Base-by-base conservation (phyloP, 2,113 vertebrate species). In the Leucopternis melanops region DNA sequence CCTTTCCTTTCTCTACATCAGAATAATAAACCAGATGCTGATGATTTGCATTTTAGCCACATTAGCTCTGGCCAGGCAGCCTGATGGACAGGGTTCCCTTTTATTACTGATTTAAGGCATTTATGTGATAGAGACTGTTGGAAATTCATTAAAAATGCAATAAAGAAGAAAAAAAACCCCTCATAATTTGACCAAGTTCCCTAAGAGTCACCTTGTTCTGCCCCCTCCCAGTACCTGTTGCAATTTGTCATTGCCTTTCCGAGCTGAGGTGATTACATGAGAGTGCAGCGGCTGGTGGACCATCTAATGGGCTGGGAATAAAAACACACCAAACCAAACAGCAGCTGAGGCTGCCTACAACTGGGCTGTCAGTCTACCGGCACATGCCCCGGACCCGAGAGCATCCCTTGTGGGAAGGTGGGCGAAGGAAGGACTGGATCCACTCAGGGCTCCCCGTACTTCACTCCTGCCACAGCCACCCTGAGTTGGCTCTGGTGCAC, bases 91-190 rank as follows among this genome's bases (percentile, higher is more conserved):
- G 13, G 7, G 27, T 47, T 74, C 23, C 38, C 16, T 89, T 93
- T 49, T 32, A n/a, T 57, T 92, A 85, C 29, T 81, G 55, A 91
- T 94, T 84, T 91, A 54, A 92, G 19, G 17, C 61, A 84, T 54
- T 81, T 79, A 27, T 55, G 45, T 21, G 16, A 63, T 20, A 52
- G 72, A 78, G 11, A 66, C 11, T 20, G 82, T 88, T 90, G 13
- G 36, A 85, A 62, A 94, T 57, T 66, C 29, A 36, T 89, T 86
- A 69, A 88, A 95, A 83, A 95, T 62, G 71, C 14, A 82, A 80
- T 57, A n/a, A 91, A 88, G 17, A 67, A 91, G 36, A 44, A 16
- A 54, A 65, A 36, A 58, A 14, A 22, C 1, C 6, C 9, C 17
- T 61, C 12, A 12, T 4, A 32, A 15, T 57, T 83, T 77, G 34